Percentiles rank a stretch among this genome's conserved stretches.
phyloP scores from a whole-genome alignment of 1,140 invertebrate genomes.

The Drosophila sechellia region DNA sequence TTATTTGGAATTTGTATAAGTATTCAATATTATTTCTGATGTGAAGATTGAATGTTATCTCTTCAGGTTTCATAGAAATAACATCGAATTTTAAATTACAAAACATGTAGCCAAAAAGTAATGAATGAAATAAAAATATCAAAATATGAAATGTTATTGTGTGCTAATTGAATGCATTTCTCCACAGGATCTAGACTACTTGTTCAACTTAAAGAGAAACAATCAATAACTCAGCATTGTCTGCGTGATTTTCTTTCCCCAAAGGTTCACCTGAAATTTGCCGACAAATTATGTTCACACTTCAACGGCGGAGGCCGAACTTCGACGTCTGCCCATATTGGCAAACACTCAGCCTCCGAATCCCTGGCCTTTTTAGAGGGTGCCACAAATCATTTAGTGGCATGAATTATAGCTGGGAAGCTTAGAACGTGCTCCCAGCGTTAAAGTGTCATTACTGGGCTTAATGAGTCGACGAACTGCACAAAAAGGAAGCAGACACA shows the following conservation, averaged over 20 bases:
- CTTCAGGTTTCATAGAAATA: neutral
- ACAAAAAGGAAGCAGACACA: constrained; percentile 27
- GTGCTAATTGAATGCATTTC: constrained; percentile 8
- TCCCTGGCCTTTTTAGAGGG: constrained; percentile 17
- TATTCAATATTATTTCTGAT: neutral
- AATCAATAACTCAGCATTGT: constrained; percentile 38
- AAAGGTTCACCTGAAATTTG: constrained; percentile 48
- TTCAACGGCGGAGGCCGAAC: constrained; percentile 53
- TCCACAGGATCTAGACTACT: neutral
- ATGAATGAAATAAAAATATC: neutral
- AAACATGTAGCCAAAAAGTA: neutral
- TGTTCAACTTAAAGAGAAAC: constrained; percentile 4
- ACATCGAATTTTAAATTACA: neutral
- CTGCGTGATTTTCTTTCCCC: constrained; percentile 33
- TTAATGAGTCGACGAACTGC: constrained; percentile 71
- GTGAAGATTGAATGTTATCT: neutral
- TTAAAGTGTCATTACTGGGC: constrained; percentile 80
- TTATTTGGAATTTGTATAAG: neutral
- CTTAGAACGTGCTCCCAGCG: constrained; percentile 77
- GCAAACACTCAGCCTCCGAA: neutral
- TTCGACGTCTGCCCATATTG: constrained; percentile 45
- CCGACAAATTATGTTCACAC: constrained; percentile 75
- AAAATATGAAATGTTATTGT: neutral
- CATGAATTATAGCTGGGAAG: constrained; percentile 72
- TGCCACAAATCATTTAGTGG: constrained; percentile 77